Percentiles rank a stretch among this genome's conserved stretches.
These are phyloP conservation scores for Odontesthes bonariensis DNA, from an alignment of 2,113 vertebrate genomes.

Conservation along the genomic window DNA sequence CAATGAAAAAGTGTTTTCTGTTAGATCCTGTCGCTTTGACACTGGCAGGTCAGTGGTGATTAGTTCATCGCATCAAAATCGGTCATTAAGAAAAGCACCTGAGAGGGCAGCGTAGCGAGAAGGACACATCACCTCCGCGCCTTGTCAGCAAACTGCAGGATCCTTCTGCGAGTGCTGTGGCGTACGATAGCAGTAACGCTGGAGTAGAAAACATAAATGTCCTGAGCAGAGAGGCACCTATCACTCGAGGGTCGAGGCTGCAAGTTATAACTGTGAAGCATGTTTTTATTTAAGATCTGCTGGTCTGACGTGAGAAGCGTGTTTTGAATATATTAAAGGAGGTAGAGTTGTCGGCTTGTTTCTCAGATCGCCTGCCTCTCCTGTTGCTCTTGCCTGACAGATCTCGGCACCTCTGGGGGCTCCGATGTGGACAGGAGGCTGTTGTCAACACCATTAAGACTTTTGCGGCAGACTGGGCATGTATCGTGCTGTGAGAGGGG, in stretches of 20 bases:
- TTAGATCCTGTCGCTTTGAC: slow-evolving; percentile 38
- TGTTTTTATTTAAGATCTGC: slow-evolving; percentile 52
- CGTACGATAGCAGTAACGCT: slow-evolving; percentile 11
- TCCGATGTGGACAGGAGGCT: slow-evolving; percentile 73
- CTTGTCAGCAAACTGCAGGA: slow-evolving; percentile 24
- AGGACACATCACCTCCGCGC: slow-evolving; percentile 43
- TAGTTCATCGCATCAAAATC: slow-evolving; percentile 55
- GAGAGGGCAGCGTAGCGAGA: slow-evolving; percentile 30
- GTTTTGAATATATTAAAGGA: slow-evolving; percentile 38
- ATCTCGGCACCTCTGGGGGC: slow-evolving; percentile 55
- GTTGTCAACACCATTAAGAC: slow-evolving; percentile 89
- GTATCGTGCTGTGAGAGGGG: slow-evolving; percentile 89
- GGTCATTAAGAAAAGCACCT: slow-evolving; percentile 54
- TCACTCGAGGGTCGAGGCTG: slow-evolving; percentile 23
- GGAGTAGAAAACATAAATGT: slow-evolving; percentile 30
- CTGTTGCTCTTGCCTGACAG: slow-evolving; percentile 79
- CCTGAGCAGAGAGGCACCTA: slow-evolving; percentile 26
- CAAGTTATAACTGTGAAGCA: slow-evolving; percentile 9
- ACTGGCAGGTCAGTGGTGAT: slow-evolving; percentile 46
- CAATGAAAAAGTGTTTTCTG: slow-evolving; percentile 33
- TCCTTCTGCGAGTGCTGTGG: slow-evolving; percentile 15
- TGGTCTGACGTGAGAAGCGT: slow-evolving; percentile 1
- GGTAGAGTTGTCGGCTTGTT: slow-evolving; percentile 17
- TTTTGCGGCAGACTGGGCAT: slow-evolving; percentile 95
- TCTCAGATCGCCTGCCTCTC: slow-evolving; percentile 68